These are phyloP conservation scores for Okamejei kenojei DNA, from an alignment of 2,797 vertebrate species.

Conservation along the genomic window DNA sequence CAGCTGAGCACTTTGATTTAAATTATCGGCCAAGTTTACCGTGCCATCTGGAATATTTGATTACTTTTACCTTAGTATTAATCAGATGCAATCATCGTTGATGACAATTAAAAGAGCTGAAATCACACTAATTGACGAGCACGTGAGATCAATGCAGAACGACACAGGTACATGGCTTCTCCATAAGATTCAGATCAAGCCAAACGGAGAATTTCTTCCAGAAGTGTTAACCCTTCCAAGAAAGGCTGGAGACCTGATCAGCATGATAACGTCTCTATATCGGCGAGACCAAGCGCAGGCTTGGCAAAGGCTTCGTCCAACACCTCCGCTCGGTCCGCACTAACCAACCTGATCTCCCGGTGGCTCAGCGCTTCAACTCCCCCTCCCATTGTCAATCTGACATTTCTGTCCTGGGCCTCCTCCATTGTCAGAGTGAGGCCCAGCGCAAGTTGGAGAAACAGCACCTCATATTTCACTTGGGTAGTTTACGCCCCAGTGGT, in stretches of 20 bases:
- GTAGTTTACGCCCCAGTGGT: too few relatives aligned
- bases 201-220: too few relatives aligned
- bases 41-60: background rate
- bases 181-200: background rate
- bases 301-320: too few relatives aligned
- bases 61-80: background rate
- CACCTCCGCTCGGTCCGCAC: too few relatives aligned
- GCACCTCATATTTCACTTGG: too few relatives aligned
- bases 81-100: background rate
- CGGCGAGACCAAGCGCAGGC: too few relatives aligned
- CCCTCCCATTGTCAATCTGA: too few relatives aligned
- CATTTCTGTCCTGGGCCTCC: too few relatives aligned
- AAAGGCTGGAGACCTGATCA: background rate
- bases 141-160: background rate
- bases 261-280: background rate
- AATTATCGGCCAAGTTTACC: background rate
- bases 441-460: too few relatives aligned
- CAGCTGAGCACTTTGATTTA: background rate
- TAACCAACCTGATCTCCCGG: too few relatives aligned
- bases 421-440: too few relatives aligned
- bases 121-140: background rate
- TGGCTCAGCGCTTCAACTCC: too few relatives aligned
- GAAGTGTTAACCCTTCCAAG: background rate
- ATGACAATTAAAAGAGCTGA: background rate
- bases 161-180: background rate